Evolutionary conservation across 1,140 invertebrate genomes (phyloP), one percentile per base, ranked within the genome.

Genomic region (Planococcus citri): DNA sequence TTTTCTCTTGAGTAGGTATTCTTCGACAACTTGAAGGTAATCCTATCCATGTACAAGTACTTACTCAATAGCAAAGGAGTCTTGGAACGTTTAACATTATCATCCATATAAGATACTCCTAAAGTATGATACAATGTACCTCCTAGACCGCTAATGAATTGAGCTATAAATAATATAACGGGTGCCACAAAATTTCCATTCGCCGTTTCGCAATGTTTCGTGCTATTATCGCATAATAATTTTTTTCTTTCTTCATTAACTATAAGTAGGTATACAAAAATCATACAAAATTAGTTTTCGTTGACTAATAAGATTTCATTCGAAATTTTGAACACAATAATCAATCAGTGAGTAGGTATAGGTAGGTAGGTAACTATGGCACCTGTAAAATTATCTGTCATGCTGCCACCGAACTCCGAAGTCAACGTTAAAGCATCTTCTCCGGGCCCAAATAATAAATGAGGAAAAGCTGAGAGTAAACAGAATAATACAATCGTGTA

Each of bases 361-460:
- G n/a, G n/a, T n/a, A n/a, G 12, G 4, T 33, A 33, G 41, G 9
- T 64, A 64, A 10, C 60, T 64, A 24, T 24, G 10, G 9, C 60
- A 6, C 4, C 60, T 20, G 10, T 2, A 20, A n/a, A n/a, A n/a
- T n/a, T n/a, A n/a, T n/a, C n/a, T n/a, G 10, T 64, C 24, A 64
- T 24, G 22, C 9, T 64, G 75, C 0, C 78, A 77, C 83, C 83
- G 71, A 84, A 84, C 74, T 88, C 87, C 29, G 80, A 76, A 0
- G 86, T 88, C 37, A 88, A 75, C 24, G 81, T 75, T 14, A 88
- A 74, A 0, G 87, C 86, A 74, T 88, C 86, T 21, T 85, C 79
- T 4, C 87, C 87, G 20, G 86, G 82, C 0, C 87, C 87, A 73
- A 88, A 91, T 1, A 91, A 77, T 70, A 88, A 83, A 73, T 90